These are phyloP conservation scores for Cantharis lateralis DNA, from an alignment of 2,888 invertebrate genomes.

Conservation along the genomic window DNA sequence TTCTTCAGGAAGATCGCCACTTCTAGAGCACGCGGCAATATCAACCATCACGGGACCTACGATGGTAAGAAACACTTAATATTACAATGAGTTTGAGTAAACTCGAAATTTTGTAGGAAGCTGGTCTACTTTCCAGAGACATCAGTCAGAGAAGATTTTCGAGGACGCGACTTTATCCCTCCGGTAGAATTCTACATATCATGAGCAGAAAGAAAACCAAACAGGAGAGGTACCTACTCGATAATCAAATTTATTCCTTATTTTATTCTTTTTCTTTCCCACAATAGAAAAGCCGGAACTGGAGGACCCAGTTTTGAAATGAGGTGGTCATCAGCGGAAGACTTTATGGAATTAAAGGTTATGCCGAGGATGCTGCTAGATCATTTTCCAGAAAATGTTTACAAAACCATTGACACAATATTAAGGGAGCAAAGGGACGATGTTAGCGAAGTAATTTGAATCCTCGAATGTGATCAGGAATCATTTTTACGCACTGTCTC, in stretches of 20 bases:
- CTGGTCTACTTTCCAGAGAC: constrained; percentile 67
- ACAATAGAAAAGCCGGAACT: constrained; percentile 63
- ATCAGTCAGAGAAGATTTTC: constrained; percentile 71
- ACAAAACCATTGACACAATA: constrained; percentile 69
- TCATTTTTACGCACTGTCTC: neutral
- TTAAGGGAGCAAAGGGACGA: constrained; percentile 58
- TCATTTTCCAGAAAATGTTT: constrained; percentile 82
- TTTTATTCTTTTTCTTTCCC: constrained; percentile 33
- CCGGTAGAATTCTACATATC: constrained; percentile 82
- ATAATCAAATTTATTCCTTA: constrained; percentile 8
- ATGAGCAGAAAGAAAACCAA: constrained; percentile 71
- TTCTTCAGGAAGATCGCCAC: constrained; percentile 56
- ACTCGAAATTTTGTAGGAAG: constrained; percentile 58
- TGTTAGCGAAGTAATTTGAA: constrained; percentile 44
- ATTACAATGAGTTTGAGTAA: neutral
- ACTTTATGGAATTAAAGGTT: constrained; percentile 80
- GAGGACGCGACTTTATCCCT: constrained; percentile 72
- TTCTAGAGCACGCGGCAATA: constrained; percentile 56
- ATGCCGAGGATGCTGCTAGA: constrained; percentile 86
- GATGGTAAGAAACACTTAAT: neutral
- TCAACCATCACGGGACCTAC: constrained; percentile 57
- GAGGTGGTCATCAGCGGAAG: constrained; percentile 80
- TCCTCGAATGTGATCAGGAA: neutral
- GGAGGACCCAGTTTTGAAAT: constrained; percentile 73
- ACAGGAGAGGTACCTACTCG: constrained; percentile 62